Evolutionary conservation across 1,140 invertebrate genomes (phyloP).

Genomic region (Drosophila yakuba): DNA sequence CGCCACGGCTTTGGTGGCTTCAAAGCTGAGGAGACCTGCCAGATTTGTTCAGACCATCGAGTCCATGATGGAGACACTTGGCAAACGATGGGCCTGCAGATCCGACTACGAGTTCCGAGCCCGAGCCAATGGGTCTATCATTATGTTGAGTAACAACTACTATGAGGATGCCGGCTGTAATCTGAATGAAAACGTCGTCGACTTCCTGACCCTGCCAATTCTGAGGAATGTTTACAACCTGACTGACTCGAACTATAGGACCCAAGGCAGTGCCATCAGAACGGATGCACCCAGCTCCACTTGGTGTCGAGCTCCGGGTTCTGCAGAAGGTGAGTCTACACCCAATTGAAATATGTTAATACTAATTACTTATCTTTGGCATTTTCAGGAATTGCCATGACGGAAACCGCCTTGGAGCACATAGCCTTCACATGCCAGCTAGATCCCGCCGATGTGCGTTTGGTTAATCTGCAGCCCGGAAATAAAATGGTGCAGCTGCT

Average conservation of each 20-base stretch:
- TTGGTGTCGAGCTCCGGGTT: slow-evolving; percentile 87
- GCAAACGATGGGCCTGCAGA: slow-evolving; percentile 87
- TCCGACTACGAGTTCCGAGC: slow-evolving; percentile 87
- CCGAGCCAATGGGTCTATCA: slow-evolving; percentile 88
- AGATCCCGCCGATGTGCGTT: slow-evolving; percentile 89
- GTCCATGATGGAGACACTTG: slow-evolving; percentile 88
- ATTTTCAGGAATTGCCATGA: slow-evolving; percentile 87
- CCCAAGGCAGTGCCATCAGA: slow-evolving; percentile 85
- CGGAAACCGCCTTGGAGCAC: slow-evolving; percentile 93
- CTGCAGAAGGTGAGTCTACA: slow-evolving; percentile 86
- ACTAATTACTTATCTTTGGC: slow-evolving; percentile 9
- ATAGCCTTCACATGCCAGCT: slow-evolving; percentile 88
- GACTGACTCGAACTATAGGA: slow-evolving; percentile 85
- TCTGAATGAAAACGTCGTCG: slow-evolving; percentile 86
- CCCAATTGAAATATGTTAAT: too few relatives aligned
- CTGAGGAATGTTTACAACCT: slow-evolving; percentile 87
- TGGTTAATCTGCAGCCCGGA: slow-evolving; percentile 87
- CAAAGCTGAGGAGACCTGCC: slow-evolving; percentile 87
- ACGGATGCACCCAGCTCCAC: slow-evolving; percentile 89
- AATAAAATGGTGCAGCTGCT: slow-evolving; percentile 79
- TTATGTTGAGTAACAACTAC: slow-evolving; percentile 87
- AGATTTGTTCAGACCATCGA: slow-evolving; percentile 88
- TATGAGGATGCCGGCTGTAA: slow-evolving; percentile 88
- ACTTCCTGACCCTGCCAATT: slow-evolving; percentile 68
- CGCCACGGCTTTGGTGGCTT: slow-evolving; percentile 88